phyloP scores from a whole-genome alignment of 2,888 invertebrate genomes.

The Frankliniella intonsa region DNA sequence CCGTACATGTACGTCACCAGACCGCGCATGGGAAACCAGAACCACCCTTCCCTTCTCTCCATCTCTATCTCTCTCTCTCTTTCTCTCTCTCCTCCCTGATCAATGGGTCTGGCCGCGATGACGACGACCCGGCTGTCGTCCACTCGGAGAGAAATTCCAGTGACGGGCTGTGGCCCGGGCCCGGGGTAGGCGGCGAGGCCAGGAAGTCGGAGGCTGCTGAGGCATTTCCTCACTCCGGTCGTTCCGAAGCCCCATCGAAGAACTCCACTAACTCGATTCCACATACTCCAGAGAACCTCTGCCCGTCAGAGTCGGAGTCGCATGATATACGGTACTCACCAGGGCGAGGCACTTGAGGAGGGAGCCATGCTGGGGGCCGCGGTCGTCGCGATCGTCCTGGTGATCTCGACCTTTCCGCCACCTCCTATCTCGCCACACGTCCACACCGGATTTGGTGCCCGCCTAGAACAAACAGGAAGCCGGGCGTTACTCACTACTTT shows the following conservation, averaged over 20 bases:
- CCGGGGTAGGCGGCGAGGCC: not conserved
- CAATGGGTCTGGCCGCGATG: too few species aligned
- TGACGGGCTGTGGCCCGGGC: too few species aligned
- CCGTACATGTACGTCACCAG: slow-evolving; percentile 27
- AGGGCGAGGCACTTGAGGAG: slow-evolving; percentile 62
- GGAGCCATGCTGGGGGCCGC: slow-evolving; percentile 44
- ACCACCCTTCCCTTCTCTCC: not conserved
- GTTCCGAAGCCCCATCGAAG: too few species aligned
- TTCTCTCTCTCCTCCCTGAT: slow-evolving; percentile 19
- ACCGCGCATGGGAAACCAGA: not conserved
- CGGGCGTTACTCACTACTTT: too few species aligned
- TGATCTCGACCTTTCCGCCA: not conserved
- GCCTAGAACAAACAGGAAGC: slow-evolving; percentile 3
- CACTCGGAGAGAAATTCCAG: too few species aligned
- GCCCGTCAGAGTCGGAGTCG: too few species aligned
- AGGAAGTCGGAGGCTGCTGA: not conserved
- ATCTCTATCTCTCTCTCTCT: slow-evolving; percentile 3
- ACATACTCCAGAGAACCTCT: too few species aligned
- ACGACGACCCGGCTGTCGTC: too few species aligned
- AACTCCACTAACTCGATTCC: too few species aligned
- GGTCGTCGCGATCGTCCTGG: not conserved
- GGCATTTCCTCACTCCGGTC: too few species aligned
- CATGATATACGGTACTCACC: slow-evolving; percentile 41
- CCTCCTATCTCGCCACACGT: not conserved
- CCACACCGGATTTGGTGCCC: not conserved